Conservation (phyloP, 2,797 vertebrate species). For the Cynodonichthys magdalenae region DNA sequence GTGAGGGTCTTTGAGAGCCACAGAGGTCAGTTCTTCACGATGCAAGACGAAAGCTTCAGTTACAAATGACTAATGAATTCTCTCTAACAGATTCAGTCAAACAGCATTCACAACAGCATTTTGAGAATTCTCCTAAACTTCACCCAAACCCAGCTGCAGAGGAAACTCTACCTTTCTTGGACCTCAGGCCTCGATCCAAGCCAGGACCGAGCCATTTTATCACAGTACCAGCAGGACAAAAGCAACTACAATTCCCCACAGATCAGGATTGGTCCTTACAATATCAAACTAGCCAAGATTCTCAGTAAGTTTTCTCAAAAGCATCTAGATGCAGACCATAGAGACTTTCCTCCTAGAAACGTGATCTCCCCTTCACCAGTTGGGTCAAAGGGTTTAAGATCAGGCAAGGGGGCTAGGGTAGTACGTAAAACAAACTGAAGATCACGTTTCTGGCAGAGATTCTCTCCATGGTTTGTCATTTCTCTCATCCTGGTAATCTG, state of each 20-base stretch:
- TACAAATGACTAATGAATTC: neutral
- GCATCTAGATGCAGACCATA: too few relatives aligned
- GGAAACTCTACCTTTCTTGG: neutral
- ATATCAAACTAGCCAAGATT: neutral
- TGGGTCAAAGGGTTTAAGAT: too few relatives aligned
- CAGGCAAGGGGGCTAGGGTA: too few relatives aligned
- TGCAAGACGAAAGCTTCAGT: neutral
- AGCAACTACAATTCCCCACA: neutral
- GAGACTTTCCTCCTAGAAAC: neutral
- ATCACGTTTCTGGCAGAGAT: too few relatives aligned
- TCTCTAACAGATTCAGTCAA: conserved; percentile 21
- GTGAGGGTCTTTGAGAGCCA: conserved; percentile 47
- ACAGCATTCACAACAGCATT: neutral
- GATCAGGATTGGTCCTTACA: neutral
- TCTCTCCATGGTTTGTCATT: too few relatives aligned
- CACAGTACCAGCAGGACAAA: conserved; percentile 5
- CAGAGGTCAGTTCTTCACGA: conserved; percentile 15
- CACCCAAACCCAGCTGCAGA: neutral
- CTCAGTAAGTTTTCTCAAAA: conserved; percentile 1
- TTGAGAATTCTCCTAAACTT: neutral
- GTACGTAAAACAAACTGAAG: too few relatives aligned
- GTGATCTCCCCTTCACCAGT: too few relatives aligned
- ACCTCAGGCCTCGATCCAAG: neutral
- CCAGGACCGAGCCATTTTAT: conserved; percentile 12
- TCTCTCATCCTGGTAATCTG: neutral